phyloP scores from a whole-genome alignment of 1,140 invertebrate genomes.

The Drosophila nigromelanica region DNA sequence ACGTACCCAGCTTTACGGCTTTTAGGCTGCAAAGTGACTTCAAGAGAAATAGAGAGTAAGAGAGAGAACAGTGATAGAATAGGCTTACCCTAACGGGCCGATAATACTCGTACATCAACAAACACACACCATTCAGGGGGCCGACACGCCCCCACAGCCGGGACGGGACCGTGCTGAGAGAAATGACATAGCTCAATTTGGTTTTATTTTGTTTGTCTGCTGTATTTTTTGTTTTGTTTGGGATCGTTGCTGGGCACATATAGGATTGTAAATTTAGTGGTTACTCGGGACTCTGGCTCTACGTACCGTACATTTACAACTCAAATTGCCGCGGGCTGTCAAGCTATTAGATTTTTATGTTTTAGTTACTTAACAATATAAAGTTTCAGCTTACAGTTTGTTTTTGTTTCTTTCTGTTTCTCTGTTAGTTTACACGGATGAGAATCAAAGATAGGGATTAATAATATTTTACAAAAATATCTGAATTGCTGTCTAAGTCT shows the following conservation, averaged over 20 bases:
- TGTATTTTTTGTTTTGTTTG: conserved; percentile 2
- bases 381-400: conserved; percentile 46
- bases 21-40: conserved; percentile 66
- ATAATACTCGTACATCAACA: conserved; percentile 41
- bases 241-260: conserved; percentile 19
- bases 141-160: conserved; percentile 40
- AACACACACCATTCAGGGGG: conserved; percentile 36
- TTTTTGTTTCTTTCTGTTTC: conserved; percentile 32
- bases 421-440: conserved; percentile 44
- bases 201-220: conserved; percentile 9
- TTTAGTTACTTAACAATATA: conserved; percentile 37
- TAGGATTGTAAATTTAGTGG: conserved; percentile 29
- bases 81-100: conserved; percentile 71
- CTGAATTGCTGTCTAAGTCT: conserved; percentile 25
- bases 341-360: conserved; percentile 36
- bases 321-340: conserved; percentile 35
- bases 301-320: conserved; percentile 45
- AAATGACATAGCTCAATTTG: conserved; percentile 50
- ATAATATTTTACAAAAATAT: conserved; percentile 63
- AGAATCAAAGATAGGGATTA: conserved; percentile 60
- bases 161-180: conserved; percentile 49
- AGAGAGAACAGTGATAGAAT: conserved; percentile 46
- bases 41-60: conserved; percentile 45
- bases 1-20: conserved; percentile 61
- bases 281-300: conserved; percentile 39